Conservation (phyloP, 2,888 invertebrate genomes). For the Caradrina kadenii region DNA sequence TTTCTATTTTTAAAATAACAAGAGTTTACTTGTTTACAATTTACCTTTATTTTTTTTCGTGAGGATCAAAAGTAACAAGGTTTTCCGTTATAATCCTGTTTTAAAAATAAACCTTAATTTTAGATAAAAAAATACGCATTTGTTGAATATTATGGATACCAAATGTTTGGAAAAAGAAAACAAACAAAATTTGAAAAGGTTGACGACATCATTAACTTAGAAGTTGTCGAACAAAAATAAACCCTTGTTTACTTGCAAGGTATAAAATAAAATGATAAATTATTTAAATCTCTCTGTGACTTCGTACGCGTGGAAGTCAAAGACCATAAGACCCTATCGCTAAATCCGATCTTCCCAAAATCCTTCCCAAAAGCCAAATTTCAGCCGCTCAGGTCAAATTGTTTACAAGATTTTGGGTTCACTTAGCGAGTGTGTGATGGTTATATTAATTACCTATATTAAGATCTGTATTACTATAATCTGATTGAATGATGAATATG, state of each 20-base stretch:
- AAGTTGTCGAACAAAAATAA: slow-evolving; percentile 17
- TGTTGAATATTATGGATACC: slow-evolving; percentile 17
- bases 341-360: no score
- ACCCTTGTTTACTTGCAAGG: not conserved
- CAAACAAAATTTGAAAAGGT: slow-evolving; percentile 12
- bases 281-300: not conserved
- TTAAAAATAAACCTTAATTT: slow-evolving; percentile 2
- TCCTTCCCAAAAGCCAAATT: no score
- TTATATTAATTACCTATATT: no score
- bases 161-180: slow-evolving; percentile 11
- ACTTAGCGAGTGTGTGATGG: no score
- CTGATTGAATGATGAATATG: no score
- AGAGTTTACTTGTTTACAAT: slow-evolving; percentile 10
- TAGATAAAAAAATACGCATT: slow-evolving; percentile 4
- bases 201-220: not conserved
- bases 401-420: no score
- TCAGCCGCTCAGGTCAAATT: no score
- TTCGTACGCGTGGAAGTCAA: not conserved
- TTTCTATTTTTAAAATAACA: not conserved
- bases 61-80: slow-evolving; percentile 3
- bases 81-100: slow-evolving; percentile 12
- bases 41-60: slow-evolving; percentile 2
- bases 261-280: not conserved
- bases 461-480: no score
- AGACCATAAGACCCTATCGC: no score